phyloP scores from a whole-genome alignment of 2,113 vertebrate genomes.

The Heteronetta atricapilla region DNA sequence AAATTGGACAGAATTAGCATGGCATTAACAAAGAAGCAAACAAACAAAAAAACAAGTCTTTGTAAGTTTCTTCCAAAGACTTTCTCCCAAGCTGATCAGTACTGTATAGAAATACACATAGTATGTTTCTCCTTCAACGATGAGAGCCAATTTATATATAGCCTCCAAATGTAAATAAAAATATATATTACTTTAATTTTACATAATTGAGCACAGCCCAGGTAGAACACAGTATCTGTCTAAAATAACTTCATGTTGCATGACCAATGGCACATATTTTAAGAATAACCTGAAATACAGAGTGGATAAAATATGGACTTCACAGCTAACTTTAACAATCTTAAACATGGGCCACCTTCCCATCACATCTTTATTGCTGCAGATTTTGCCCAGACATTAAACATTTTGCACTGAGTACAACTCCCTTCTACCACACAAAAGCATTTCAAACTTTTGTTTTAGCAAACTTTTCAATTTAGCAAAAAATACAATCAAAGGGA shows the following conservation, averaged over 20 bases:
- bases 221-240: conserved; percentile 12
- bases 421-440: background rate
- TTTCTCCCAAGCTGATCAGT: background rate
- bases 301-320: background rate
- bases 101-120: background rate
- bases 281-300: background rate
- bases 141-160: background rate
- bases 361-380: background rate
- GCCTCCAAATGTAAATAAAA: conserved; percentile 11
- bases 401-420: background rate
- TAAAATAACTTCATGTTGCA: conserved; percentile 31
- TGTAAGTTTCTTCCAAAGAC: background rate
- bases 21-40: background rate
- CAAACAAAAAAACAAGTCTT: background rate
- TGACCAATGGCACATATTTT: background rate
- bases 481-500: background rate
- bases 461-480: background rate
- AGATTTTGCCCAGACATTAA: background rate
- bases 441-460: background rate
- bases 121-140: background rate
- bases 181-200: conserved; percentile 1
- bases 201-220: background rate
- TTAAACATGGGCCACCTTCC: background rate
- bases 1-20: background rate
- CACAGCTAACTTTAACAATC: background rate